Evolutionary conservation across 2,888 invertebrate genomes (phyloP).

Genomic region (Corythucha ciliata): DNA sequence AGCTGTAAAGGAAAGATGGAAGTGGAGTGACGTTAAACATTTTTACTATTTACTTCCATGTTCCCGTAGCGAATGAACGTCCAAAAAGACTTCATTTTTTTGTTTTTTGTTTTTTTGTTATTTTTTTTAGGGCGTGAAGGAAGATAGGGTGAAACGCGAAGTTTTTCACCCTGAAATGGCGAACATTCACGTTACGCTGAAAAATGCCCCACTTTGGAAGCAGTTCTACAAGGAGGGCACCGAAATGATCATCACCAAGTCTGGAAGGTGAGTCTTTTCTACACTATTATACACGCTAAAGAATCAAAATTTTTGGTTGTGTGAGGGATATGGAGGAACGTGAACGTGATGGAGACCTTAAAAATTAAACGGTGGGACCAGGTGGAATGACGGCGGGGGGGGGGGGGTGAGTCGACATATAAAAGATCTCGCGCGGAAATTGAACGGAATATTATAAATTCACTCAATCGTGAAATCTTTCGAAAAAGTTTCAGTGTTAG

Average conservation of each 20-base stretch:
- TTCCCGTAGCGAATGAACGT: too few relatives aligned
- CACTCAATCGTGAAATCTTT: too few relatives aligned
- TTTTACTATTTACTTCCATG: too few relatives aligned
- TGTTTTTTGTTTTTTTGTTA: not conserved
- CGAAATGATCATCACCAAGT: constrained; percentile 38
- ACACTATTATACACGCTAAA: too few relatives aligned
- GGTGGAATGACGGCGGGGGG: not conserved
- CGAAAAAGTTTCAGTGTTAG: too few relatives aligned
- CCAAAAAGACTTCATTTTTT: too few relatives aligned
- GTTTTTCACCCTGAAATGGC: constrained; percentile 30
- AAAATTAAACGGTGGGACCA: not conserved
- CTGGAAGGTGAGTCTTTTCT: constrained; percentile 37
- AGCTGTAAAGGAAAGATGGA: too few relatives aligned
- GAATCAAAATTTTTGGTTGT: not conserved
- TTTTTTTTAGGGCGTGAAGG: constrained; percentile 6
- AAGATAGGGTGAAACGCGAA: constrained; percentile 11
- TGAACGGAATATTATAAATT: too few relatives aligned
- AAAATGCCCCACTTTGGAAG: constrained; percentile 34
- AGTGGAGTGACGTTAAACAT: too few relatives aligned
- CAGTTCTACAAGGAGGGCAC: constrained; percentile 36
- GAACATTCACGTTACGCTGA: constrained; percentile 26
- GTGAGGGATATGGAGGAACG: not conserved
- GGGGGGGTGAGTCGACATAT: not conserved
- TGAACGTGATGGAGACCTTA: too few relatives aligned
- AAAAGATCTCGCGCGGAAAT: too few relatives aligned